phyloP scores from a whole-genome alignment of 2,797 vertebrate genomes.

The Danio jaintianensis region DNA sequence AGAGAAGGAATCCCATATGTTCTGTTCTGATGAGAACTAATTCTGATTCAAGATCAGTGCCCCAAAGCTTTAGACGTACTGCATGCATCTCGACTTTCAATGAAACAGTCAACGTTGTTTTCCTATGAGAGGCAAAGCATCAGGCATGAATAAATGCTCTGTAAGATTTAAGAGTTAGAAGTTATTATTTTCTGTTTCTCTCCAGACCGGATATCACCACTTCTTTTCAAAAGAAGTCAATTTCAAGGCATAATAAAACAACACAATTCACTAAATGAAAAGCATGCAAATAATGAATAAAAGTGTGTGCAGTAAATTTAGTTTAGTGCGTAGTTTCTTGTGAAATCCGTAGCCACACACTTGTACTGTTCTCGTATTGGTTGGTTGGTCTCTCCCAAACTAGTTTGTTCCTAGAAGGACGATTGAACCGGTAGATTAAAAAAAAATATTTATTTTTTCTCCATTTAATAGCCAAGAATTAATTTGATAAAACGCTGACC shows the following conservation, averaged over 20 bases:
- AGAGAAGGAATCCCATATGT: constrained; percentile 8
- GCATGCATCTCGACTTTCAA: constrained; percentile 41
- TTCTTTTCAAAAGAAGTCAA: constrained; percentile 6
- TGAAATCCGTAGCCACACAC: constrained; percentile 9
- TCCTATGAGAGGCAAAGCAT: constrained; percentile 16
- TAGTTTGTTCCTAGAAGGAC: not conserved
- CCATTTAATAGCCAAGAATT: not conserved
- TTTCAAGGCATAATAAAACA: constrained; percentile 26
- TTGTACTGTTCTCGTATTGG: not conserved
- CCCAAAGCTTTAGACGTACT: constrained; percentile 33
- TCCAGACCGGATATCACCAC: constrained; percentile 1
- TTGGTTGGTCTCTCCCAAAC: not conserved
- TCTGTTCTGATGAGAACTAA: not conserved
- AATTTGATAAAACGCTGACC: not conserved
- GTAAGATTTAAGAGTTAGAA: constrained; percentile 18
- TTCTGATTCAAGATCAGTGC: constrained; percentile 5
- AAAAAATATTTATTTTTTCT: not conserved
- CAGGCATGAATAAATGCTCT: constrained; percentile 19
- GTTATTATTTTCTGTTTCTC: not conserved
- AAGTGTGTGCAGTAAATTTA: not conserved
- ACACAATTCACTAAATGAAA: constrained; percentile 39
- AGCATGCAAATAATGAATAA: constrained; percentile 31
- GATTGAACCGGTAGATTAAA: not conserved
- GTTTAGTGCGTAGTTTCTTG: constrained; percentile 14
- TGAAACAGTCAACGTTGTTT: not conserved